A percentile compares a stretch with the other conserved stretches of the same genome.
Conservation (phyloP, 2,888 invertebrate species). For the Scrobipalpa costella region DNA sequence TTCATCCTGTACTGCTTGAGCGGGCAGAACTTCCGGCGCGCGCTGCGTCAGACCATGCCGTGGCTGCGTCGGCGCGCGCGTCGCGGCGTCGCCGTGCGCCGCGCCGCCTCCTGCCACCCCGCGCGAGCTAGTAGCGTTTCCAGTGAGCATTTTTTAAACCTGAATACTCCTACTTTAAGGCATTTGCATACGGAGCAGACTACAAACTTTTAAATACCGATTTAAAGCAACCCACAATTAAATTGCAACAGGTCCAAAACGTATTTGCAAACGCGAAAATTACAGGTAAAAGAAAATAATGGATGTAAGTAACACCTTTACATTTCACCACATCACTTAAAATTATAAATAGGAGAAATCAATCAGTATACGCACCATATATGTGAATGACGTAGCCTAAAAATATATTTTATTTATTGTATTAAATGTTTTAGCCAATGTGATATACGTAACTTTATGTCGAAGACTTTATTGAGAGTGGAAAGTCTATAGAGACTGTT, state of each 20-base stretch:
- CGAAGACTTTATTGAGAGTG: not conserved
- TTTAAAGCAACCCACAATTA: no score
- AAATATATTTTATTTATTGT: not conserved
- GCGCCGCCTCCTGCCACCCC: slow-evolving; percentile 35
- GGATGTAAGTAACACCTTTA: not conserved
- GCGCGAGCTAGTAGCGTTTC: slow-evolving; percentile 50
- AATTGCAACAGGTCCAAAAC: not conserved
- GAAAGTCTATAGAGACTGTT: slow-evolving; percentile 4
- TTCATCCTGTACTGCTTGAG: slow-evolving; percentile 90
- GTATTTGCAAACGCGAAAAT: not conserved
- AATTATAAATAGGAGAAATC: no score
- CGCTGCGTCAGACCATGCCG: slow-evolving; percentile 61
- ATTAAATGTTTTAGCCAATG: not conserved
- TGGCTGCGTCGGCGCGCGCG: slow-evolving; percentile 40
- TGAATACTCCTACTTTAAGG: slow-evolving; percentile 21
- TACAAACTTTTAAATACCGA: not conserved
- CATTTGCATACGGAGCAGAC: not conserved
- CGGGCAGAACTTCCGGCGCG: slow-evolving; percentile 89
- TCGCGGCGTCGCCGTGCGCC: slow-evolving; percentile 34
- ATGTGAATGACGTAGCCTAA: no score
- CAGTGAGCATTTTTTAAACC: slow-evolving; percentile 47
- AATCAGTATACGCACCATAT: no score
- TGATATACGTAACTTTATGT: not conserved
- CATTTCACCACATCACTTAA: not conserved
- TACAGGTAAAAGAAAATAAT: not conserved